Percentiles rank a stretch among this genome's conserved stretches.
Evolutionary conservation across 2,888 invertebrate genomes (phyloP).

Genomic region (Ctena decussata): DNA sequence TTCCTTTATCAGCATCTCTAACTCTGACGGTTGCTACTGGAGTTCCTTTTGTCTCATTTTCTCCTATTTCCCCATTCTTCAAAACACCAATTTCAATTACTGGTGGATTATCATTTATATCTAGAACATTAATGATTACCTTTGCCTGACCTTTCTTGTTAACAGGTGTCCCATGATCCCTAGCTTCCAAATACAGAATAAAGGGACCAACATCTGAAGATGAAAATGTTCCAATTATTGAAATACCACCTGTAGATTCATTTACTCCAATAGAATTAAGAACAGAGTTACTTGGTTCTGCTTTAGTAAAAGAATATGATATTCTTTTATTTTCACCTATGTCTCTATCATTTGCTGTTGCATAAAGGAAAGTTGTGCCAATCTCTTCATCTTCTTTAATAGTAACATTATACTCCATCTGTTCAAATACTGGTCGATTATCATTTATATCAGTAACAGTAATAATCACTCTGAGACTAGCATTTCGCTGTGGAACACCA

Average conservation of each 20-base stretch:
- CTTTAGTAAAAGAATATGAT: conserved; percentile 43
- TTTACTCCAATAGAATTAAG: conserved; percentile 49
- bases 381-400: conserved; percentile 73
- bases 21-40: conserved; percentile 98
- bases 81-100: conserved; percentile 92
- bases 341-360: conserved; percentile 95
- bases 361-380: conserved; percentile 82
- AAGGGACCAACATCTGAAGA: conserved; percentile 43
- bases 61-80: conserved; percentile 86
- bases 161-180: conserved; percentile 58
- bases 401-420: conserved; percentile 73
- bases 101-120: conserved; percentile 96
- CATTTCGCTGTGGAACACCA: conserved; percentile 67
- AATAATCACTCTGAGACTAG: conserved; percentile 72
- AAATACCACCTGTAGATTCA: conserved; percentile 55
- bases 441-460: conserved; percentile 80
- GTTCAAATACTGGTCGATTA: conserved; percentile 75
- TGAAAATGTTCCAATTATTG: conserved; percentile 43
- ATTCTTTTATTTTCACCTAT: conserved; percentile 91
- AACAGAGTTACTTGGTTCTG: conserved; percentile 16
- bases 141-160: conserved; percentile 88
- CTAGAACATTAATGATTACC: conserved; percentile 88
- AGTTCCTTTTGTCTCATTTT: conserved; percentile 94
- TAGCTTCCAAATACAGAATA: conserved; percentile 61
- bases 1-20: conserved; percentile 76